phyloP scores from a whole-genome alignment of 1,140 invertebrate genomes.

The Harpegnathos saltator region DNA sequence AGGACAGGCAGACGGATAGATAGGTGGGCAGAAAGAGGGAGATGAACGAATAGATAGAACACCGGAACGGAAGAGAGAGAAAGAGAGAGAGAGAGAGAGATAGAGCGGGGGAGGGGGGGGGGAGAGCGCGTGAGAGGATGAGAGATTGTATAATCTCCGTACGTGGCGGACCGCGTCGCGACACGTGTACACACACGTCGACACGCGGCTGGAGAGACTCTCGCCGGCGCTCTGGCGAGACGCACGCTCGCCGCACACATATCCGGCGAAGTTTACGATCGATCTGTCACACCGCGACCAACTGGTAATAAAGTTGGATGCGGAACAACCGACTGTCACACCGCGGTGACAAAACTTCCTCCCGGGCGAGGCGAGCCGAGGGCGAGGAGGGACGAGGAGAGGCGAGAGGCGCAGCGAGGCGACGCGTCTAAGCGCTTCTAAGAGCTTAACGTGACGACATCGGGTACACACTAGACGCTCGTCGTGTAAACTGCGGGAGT shows the following conservation, averaged over 20 bases:
- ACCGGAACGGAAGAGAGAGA: neutral
- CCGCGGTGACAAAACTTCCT: constrained; percentile 65
- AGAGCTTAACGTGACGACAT: constrained; percentile 74
- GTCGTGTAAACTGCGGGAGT: constrained; percentile 64
- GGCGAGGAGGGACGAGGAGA: neutral
- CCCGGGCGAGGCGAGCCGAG: neutral
- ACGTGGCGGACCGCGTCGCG: constrained; percentile 15
- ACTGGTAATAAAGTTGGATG: constrained; percentile 74
- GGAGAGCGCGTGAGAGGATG: neutral
- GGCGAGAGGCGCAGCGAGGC: neutral
- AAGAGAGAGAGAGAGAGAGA: neutral
- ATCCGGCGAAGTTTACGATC: constrained; percentile 69
- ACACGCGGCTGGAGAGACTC: constrained; percentile 6
- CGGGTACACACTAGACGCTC: constrained; percentile 56
- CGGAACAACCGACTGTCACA: constrained; percentile 74
- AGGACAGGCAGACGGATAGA: no score
- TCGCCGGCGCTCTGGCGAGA: constrained; percentile 2
- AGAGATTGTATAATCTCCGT: constrained; percentile 62
- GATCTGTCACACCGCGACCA: constrained; percentile 71
- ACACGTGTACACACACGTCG: constrained; percentile 26
- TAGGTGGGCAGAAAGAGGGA: neutral
- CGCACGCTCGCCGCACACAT: constrained; percentile 16
- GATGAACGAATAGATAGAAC: neutral
- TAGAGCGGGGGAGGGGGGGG: no score
- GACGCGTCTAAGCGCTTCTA: constrained; percentile 63